These are phyloP conservation scores for Barbus barbus DNA, from an alignment of 2,113 vertebrate genomes.

Conservation along the genomic window DNA sequence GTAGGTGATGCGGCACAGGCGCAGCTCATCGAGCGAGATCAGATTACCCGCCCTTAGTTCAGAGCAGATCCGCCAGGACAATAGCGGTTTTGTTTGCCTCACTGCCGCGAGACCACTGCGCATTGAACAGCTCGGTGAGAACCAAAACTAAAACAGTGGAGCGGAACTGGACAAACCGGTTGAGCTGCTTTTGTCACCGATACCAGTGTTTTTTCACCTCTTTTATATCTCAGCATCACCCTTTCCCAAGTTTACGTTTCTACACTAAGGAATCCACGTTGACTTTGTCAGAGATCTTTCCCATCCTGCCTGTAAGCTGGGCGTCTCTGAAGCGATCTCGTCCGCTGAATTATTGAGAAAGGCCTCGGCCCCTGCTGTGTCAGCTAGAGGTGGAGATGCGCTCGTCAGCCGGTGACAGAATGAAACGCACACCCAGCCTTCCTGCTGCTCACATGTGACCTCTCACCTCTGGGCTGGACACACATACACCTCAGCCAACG, in stretches of 20 bases:
- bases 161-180: conserved; percentile 74
- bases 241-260: conserved; percentile 44
- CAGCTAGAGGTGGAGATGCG: conserved; percentile 48
- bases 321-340: conserved; percentile 42
- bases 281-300: conserved; percentile 9
- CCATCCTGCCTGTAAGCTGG: too few relatives aligned
- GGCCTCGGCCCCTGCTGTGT: conserved; percentile 48
- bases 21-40: conserved; percentile 53
- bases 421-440: conserved; percentile 40
- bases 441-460: not conserved
- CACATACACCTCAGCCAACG: conserved; percentile 6
- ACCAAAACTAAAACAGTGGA: conserved; percentile 61
- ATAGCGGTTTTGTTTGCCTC: conserved; percentile 72
- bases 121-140: conserved; percentile 64
- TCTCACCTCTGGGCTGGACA: conserved; percentile 27
- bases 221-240: conserved; percentile 51
- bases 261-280: conserved; percentile 12
- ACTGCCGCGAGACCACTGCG: conserved; percentile 68
- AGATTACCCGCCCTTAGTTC: conserved; percentile 69
- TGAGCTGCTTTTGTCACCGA: conserved; percentile 58
- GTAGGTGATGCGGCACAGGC: conserved; percentile 3
- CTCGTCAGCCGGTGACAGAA: conserved; percentile 26
- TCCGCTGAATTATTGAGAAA: conserved; percentile 64
- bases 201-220: conserved; percentile 41
- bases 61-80: conserved; percentile 66